Evolutionary conservation across 2,113 vertebrate species (phyloP), one percentile per base, ranked within the genome.

Genomic region (Microcebus tavaratra): DNA sequence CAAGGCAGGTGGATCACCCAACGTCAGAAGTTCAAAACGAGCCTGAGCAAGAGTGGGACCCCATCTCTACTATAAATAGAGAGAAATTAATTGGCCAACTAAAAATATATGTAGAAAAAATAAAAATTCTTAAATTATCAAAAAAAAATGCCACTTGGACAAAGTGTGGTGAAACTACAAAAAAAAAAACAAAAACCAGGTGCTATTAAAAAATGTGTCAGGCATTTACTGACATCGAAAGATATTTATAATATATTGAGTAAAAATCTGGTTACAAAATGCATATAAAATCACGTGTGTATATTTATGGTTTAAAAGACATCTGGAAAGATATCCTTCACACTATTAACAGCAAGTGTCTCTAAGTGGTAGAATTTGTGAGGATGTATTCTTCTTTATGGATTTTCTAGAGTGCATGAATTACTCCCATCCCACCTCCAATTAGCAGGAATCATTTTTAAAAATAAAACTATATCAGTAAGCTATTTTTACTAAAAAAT

Each of bases 291-390:
- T 14, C 13, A 48, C 42, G 5, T 88, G 42, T 67, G 48, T 7
- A n/a, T 79, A n/a, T 72, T 86, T 75, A 55, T 61, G 83, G 25
- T 78, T 84, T 55, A 75, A 96, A 92, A 39, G 42, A 14, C 27
- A 82, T 34, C 34, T 67, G 63, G 48, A 76, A 90, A n/a, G 36
- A 63, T 42, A 59, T 31, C 67, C 61, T 89, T 93, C 57, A 82
- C 88, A 95, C 89, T 81, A 78, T 15, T 79, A 89, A 86, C 3
- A 88, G 73, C 36, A 59, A 48, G 39, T 45, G 23, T 48, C 75
- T 92, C 70, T 63, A 68, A 95, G 17, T 65, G 61, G 65, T 20
- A 96, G 92, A 95, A 87, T 67, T 86, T 79, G 48, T 18, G 14
- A 17, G 3, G 75, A 61, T 59, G 31, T 3, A 59, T 27, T 87